These are phyloP conservation scores for Eptatretus atami DNA, from an alignment of 2,797 vertebrate genomes.

Conservation along the genomic window DNA sequence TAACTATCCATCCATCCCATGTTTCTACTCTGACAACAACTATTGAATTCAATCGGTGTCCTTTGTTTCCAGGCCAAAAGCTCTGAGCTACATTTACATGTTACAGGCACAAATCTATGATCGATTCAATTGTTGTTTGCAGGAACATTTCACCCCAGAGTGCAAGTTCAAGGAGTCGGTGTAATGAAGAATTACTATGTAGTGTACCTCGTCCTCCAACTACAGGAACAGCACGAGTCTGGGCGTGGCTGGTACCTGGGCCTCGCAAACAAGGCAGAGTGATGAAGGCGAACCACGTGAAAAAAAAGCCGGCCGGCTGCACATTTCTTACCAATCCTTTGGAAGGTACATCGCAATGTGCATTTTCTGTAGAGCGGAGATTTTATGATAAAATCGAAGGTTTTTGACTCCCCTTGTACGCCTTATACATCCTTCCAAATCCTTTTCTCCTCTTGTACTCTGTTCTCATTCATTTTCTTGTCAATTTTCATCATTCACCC, in stretches of 20 bases:
- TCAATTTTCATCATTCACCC: not conserved
- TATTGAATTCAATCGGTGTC: too few relatives aligned
- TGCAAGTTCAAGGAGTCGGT: slow-evolving; percentile 99
- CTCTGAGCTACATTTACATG: not conserved
- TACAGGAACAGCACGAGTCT: slow-evolving; percentile 93
- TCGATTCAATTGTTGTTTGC: slow-evolving; percentile 12
- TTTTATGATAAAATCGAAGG: too few relatives aligned
- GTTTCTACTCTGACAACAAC: too few relatives aligned
- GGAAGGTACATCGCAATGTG: slow-evolving; percentile 31
- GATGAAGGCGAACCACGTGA: slow-evolving; percentile 98
- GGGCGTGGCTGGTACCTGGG: slow-evolving; percentile 96
- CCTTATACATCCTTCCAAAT: not conserved
- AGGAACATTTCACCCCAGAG: slow-evolving; percentile 98
- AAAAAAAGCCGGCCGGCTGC: slow-evolving; percentile 95
- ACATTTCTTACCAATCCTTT: slow-evolving; percentile 94
- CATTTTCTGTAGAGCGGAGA: not conserved
- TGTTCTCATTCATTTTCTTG: not conserved
- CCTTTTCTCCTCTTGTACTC: not conserved
- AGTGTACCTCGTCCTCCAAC: slow-evolving; percentile 92
- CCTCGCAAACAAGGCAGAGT: slow-evolving; percentile 95
- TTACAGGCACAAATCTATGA: not conserved
- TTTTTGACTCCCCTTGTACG: not conserved
- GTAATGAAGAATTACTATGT: slow-evolving; percentile 99
- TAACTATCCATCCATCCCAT: too few relatives aligned
- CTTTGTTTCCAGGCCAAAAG: too few relatives aligned